Percentiles rank a stretch among this genome's conserved stretches.
Conservation (phyloP, 2,888 invertebrate genomes). For the Acronicta psi region DNA sequence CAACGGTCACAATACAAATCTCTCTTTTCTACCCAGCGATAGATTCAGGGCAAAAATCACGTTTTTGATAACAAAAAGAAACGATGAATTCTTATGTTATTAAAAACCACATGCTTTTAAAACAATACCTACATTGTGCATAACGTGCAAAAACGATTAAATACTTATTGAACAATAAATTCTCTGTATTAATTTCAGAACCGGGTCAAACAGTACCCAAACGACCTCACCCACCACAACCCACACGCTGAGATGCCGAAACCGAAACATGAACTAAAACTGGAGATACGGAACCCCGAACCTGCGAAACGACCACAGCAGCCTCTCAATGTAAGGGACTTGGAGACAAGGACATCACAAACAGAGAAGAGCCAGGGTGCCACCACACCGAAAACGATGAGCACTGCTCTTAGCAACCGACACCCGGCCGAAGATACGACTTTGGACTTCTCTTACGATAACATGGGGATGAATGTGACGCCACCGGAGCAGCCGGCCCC, state of each 20-base stretch:
- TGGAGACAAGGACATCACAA: conserved; percentile 79
- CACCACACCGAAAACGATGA: conserved; percentile 90
- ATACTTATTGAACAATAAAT: not conserved
- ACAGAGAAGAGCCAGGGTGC: conserved; percentile 88
- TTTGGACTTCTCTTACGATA: conserved; percentile 94
- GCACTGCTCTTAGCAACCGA: conserved; percentile 92
- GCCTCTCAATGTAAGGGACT: conserved; percentile 78
- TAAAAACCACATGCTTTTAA: too few species aligned
- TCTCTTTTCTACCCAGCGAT: too few species aligned
- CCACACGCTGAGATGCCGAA: conserved; percentile 84
- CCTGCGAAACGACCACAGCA: conserved; percentile 76
- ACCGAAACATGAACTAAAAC: conserved; percentile 79
- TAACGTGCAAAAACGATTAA: not conserved
- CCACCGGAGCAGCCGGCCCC: conserved; percentile 84
- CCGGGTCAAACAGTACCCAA: conserved; percentile 82
- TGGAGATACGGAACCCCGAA: conserved; percentile 82
- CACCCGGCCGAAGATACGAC: conserved; percentile 94
- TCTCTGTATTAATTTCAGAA: conserved; percentile 70
- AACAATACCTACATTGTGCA: too few species aligned
- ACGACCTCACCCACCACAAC: conserved; percentile 82
- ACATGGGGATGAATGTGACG: conserved; percentile 92
- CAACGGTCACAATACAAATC: too few species aligned
- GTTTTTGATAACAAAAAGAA: too few species aligned
- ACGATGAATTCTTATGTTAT: too few species aligned
- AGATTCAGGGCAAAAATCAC: too few species aligned